Evolutionary conservation across 2,113 vertebrate species (phyloP), one percentile per base, ranked within the genome.

Genomic region (Loxodonta africana): DNA sequence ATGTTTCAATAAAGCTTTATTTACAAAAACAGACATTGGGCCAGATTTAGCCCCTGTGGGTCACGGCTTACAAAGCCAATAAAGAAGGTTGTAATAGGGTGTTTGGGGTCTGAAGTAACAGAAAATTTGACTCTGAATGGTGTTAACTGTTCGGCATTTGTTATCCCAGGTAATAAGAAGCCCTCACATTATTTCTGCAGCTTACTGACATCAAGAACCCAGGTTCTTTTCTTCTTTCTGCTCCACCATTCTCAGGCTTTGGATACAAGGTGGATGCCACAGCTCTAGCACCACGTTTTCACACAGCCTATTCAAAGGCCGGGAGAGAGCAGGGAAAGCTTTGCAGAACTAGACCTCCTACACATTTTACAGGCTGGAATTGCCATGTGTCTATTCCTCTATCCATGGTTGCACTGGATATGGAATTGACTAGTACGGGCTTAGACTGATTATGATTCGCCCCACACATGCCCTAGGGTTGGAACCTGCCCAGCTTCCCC

Each of bases 261-360:
- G 8, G 21, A 8, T 30, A 7, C 6, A 10, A 28, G 11, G 28
- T 20, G 15, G 3, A 23, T 18, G 46, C 28, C 8, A 17, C 11
- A 6, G 48, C 7, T 11, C 15, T 1, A 37, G 5, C 20, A 0
- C 60, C 11, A 26, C 0, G 1, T 23, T 8, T 71, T 57, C 28
- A 67, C 15, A 48, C 10, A 46, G 57, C 28, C 20, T 44, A 44
- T 26, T 17, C 21, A 88, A 60, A 91, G 33, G 9, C 62, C 28
- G 18, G 77, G 6, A 51, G 77, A 20, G 28, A 3, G 10, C 30
- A 51, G 21, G 37, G 60, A 41, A 12, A 62, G 62, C 26, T 62
- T 46, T 33, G 57, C 57, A 12, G 25, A n/a, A 44, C 15, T 11
- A 23, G 11, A 41, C 28, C 12, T 69, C 14, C 20, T 17, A 8